Percentiles rank a stretch among this genome's conserved stretches.
Evolutionary conservation across 2,113 vertebrate genomes (phyloP).

Genomic region (Clinocottus analis): DNA sequence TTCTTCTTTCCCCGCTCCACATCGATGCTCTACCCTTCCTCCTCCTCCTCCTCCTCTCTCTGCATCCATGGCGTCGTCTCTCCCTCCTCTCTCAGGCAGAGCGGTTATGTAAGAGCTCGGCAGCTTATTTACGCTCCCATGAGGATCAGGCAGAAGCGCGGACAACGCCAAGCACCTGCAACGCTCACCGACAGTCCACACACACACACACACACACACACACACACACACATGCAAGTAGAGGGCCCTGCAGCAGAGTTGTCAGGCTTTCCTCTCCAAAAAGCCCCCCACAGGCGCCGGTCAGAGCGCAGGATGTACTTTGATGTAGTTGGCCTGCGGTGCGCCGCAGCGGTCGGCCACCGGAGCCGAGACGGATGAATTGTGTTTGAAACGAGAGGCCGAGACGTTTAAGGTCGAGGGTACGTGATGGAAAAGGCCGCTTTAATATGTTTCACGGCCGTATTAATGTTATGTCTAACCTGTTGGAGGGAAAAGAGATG

Average conservation of each 20-base stretch:
- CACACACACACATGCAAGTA: slow-evolving; percentile 1
- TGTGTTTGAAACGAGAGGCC: slow-evolving; percentile 4
- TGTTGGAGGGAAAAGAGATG: neutral
- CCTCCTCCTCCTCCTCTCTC: neutral
- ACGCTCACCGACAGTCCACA: slow-evolving; percentile 38
- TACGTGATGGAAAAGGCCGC: neutral
- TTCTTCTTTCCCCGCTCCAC: neutral
- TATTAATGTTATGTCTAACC: neutral
- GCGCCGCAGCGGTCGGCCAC: too few relatives aligned
- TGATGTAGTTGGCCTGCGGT: slow-evolving; percentile 30
- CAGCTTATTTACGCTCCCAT: slow-evolving; percentile 71
- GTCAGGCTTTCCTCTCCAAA: slow-evolving; percentile 42
- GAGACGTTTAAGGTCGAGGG: neutral
- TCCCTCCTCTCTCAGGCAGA: slow-evolving; percentile 30
- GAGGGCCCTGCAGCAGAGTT: slow-evolving; percentile 28
- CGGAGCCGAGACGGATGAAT: neutral
- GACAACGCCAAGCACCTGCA: slow-evolving; percentile 64
- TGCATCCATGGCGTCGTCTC: slow-evolving; percentile 41
- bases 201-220: slow-evolving; percentile 5
- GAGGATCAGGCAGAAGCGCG: slow-evolving; percentile 65
- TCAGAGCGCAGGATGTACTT: slow-evolving; percentile 28
- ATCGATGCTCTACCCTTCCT: neutral
- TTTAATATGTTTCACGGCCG: too few relatives aligned
- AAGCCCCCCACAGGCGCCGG: neutral
- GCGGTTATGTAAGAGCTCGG: slow-evolving; percentile 65